phyloP scores from a whole-genome alignment of 2,797 vertebrate species.

The Sternotherus odoratus region DNA sequence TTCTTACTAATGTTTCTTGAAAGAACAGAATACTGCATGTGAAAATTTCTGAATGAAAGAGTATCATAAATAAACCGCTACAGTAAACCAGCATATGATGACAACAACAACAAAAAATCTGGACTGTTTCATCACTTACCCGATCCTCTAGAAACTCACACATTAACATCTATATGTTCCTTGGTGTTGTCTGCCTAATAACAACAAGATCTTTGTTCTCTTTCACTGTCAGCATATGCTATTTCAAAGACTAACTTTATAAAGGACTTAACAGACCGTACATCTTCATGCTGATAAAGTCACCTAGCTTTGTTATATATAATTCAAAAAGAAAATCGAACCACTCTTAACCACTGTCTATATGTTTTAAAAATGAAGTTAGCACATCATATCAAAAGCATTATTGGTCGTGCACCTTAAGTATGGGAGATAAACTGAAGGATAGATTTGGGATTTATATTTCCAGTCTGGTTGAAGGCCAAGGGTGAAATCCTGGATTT shows the following conservation, averaged over 20 bases:
- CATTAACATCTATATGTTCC: neutral
- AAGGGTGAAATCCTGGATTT: neutral
- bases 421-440: neutral
- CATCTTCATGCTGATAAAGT: neutral
- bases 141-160: neutral
- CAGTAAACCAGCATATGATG: neutral
- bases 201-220: neutral
- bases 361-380: constrained; percentile 18
- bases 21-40: neutral
- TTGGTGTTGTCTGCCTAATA: too few species aligned
- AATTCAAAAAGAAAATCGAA: constrained; percentile 30
- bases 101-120: neutral
- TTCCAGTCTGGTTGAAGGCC: neutral
- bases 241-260: neutral
- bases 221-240: neutral
- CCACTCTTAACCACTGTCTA: neutral
- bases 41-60: neutral
- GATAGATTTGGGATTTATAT: neutral
- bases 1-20: neutral
- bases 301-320: neutral
- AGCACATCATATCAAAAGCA: neutral
- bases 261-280: neutral
- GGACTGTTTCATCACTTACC: neutral
- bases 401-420: neutral
- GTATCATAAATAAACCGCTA: neutral